Evolutionary conservation across 2,113 vertebrate species (phyloP).

Genomic region (Pseudorectes ferrugineus): DNA sequence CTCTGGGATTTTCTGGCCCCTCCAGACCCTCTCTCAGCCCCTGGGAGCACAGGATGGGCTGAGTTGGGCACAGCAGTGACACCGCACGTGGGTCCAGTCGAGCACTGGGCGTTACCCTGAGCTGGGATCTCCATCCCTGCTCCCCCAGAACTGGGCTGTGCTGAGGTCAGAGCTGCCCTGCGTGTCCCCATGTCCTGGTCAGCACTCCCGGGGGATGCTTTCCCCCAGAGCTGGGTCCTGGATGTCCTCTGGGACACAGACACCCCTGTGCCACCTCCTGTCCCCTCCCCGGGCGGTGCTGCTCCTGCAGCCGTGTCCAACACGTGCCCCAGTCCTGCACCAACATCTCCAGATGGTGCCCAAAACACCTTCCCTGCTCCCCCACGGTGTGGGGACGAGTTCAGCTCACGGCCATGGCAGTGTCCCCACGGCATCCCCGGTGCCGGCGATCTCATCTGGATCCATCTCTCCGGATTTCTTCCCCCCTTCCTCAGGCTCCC

Average conservation of each 20-base stretch:
- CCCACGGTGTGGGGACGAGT: rapidly evolving
- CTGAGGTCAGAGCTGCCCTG: background rate
- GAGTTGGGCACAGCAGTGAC: background rate
- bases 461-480: background rate
- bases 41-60: background rate
- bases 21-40: background rate
- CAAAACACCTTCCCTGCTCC: no score
- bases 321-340: rapidly evolving
- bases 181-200: rapidly evolving
- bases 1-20: background rate
- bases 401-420: rapidly evolving
- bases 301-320: background rate
- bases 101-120: background rate
- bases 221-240: background rate
- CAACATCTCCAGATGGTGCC: background rate
- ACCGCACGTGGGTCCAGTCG: rapidly evolving
- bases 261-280: background rate
- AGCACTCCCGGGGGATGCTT: rapidly evolving
- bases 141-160: background rate
- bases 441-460: background rate
- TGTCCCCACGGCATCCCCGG: rapidly evolving
- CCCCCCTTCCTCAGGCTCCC: background rate
- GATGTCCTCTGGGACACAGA: background rate
- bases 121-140: background rate
- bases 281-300: background rate